Conservation (phyloP, 2,113 vertebrate species). For the Cavia porcellus region DNA sequence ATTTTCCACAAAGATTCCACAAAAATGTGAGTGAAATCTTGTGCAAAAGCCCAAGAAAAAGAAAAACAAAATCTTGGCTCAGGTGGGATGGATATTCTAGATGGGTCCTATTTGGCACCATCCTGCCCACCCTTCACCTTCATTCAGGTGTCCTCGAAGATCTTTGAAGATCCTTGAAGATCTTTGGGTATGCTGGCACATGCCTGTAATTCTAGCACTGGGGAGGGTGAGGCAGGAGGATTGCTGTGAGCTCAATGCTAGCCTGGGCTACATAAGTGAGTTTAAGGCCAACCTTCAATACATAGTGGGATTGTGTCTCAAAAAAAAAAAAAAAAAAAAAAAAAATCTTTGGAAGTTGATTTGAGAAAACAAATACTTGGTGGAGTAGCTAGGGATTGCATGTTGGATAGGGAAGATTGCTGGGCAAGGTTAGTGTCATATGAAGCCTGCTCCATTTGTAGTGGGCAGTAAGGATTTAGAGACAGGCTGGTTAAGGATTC, state of each 20-base stretch:
- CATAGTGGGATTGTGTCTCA: background rate
- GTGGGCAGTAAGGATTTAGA: background rate
- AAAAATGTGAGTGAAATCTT: background rate
- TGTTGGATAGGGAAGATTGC: background rate
- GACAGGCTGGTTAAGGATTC: background rate
- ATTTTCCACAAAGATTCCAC: background rate
- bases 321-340: background rate
- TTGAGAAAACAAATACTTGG: background rate
- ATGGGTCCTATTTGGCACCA: background rate
- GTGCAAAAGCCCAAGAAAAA: slow-evolving; percentile 10
- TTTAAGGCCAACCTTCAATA: background rate
- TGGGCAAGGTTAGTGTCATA: background rate
- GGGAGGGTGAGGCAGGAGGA: no score
- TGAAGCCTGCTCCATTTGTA: background rate
- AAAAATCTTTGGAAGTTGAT: background rate
- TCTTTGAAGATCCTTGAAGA: slow-evolving; percentile 21
- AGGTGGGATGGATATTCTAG: background rate
- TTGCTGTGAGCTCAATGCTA: background rate
- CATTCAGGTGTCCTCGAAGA: background rate
- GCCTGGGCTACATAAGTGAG: background rate
- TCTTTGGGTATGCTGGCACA: background rate
- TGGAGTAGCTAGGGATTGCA: background rate
- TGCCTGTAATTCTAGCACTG: background rate
- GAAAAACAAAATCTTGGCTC: background rate
- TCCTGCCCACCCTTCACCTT: background rate